phyloP scores from a whole-genome alignment of 1,140 invertebrate species.

The Protaetia brevitarsis region DNA sequence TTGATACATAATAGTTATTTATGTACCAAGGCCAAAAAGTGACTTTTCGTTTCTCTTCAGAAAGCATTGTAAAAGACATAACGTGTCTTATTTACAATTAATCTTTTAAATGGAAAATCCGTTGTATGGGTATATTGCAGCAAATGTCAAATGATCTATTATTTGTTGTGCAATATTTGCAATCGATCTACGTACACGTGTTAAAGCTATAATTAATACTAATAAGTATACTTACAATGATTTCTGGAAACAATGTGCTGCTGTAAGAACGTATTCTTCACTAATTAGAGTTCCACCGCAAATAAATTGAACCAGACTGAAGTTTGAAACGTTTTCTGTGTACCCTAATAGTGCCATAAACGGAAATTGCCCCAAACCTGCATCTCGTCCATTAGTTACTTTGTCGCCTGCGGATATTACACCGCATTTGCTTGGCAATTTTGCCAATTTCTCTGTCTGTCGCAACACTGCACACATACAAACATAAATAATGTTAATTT shows the following conservation, averaged over 20 bases:
- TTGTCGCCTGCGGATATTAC: conserved; percentile 35
- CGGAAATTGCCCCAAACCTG: conserved; percentile 49
- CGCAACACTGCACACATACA: neutral
- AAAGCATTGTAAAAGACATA: too few species aligned
- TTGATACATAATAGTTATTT: too few species aligned
- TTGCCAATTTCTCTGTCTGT: neutral
- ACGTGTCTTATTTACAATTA: too few species aligned
- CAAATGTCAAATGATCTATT: too few species aligned
- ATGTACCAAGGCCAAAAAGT: too few species aligned
- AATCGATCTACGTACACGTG: too few species aligned
- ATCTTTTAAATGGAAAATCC: too few species aligned
- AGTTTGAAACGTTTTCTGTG: neutral
- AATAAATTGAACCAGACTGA: conserved; percentile 43
- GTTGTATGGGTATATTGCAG: too few species aligned
- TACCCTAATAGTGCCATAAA: conserved; percentile 54
- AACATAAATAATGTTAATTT: too few species aligned
- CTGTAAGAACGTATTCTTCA: conserved; percentile 54
- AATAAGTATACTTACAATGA: neutral
- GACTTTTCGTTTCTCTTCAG: too few species aligned
- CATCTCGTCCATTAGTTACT: conserved; percentile 50
- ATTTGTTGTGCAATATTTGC: too few species aligned
- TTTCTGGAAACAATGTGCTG: conserved; percentile 51
- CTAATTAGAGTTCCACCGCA: conserved; percentile 59
- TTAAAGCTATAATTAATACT: too few species aligned
- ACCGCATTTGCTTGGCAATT: conserved; percentile 35